Conservation (phyloP, 1,140 invertebrate genomes). For the Sitophilus oryzae region DNA sequence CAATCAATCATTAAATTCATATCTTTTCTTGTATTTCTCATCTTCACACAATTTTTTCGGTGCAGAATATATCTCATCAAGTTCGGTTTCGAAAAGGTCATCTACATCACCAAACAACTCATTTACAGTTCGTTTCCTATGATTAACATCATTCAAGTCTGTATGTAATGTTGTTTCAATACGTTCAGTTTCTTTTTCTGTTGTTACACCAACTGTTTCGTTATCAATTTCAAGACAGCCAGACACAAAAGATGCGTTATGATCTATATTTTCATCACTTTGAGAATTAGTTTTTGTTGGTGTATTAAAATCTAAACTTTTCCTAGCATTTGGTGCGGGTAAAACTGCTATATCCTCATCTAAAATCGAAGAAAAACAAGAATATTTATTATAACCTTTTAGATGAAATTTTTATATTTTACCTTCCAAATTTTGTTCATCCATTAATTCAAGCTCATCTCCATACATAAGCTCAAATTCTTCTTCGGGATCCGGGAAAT, state of each 20-base stretch:
- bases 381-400: no score
- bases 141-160: not conserved
- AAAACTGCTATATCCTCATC: slow-evolving; percentile 19
- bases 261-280: not conserved
- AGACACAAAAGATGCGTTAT: slow-evolving; percentile 3
- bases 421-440: slow-evolving; percentile 51
- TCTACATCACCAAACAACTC: slow-evolving; percentile 67
- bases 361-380: slow-evolving; percentile 17
- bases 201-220: slow-evolving; percentile 1
- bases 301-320: slow-evolving; percentile 30
- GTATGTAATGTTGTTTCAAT: not conserved
- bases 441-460: slow-evolving; percentile 63
- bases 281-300: slow-evolving; percentile 9
- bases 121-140: slow-evolving; percentile 53
- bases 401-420: slow-evolving; percentile 1
- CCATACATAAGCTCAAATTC: slow-evolving; percentile 69
- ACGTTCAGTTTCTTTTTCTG: slow-evolving; percentile 25
- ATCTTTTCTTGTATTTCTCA: slow-evolving; percentile 42
- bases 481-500: slow-evolving; percentile 69
- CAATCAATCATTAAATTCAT: slow-evolving; percentile 59
- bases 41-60: slow-evolving; percentile 25
- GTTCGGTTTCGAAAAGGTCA: slow-evolving; percentile 49
- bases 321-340: slow-evolving; percentile 20
- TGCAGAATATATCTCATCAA: slow-evolving; percentile 3
- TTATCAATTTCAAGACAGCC: slow-evolving; percentile 8